Evolutionary conservation across 1,140 invertebrate genomes (phyloP), one percentile per base, ranked within the genome.

Genomic region (Augochlora pura): DNA sequence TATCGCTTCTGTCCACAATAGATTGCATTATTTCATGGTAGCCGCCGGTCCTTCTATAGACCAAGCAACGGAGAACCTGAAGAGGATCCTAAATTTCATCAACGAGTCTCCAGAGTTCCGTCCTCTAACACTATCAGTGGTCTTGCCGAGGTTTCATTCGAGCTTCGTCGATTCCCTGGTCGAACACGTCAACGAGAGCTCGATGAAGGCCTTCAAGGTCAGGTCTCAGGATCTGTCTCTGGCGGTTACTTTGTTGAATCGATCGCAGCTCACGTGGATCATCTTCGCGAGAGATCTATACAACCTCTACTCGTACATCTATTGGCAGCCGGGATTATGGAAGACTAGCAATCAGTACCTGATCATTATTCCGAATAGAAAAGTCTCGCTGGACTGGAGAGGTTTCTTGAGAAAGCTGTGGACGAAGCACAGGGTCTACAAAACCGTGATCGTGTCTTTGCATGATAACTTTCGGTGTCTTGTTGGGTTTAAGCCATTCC

Each of bases 401-500:
- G 25, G 77, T 3, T 42, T 82, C 54, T 70, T 86, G 25, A 1
- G 42, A 9, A 59, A 14, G 0, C 27, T 87, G 5, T 91, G 89
- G 89, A 74, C 38, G 1, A 66, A 60, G 18, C 79, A 84, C 8
- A 69, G n/a, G 10, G 73, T 89, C 7, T 80, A 83, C 46, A 86
- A 76, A 46, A 69, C 85, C 12, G 0, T 89, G 0, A 52, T 89
- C 0, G 38, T 84, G 1, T 78, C 75, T 2, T 25, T 75, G 0
- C 27, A 63, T 0, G 86, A 89, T 10, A 8, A 77, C 12, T 90
- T 88, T 57, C 21, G 69, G 0, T 88, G 80, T 38, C 25, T 87
- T 0, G 74, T 82, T 23, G 81, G 42, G 21, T 90, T 89, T 42
- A 25, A 63, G 16, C 89, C 88, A 0, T 88, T 90, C 25, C 64